Conservation (phyloP, 2,888 invertebrate species). For the Chloroclysta siterata region DNA sequence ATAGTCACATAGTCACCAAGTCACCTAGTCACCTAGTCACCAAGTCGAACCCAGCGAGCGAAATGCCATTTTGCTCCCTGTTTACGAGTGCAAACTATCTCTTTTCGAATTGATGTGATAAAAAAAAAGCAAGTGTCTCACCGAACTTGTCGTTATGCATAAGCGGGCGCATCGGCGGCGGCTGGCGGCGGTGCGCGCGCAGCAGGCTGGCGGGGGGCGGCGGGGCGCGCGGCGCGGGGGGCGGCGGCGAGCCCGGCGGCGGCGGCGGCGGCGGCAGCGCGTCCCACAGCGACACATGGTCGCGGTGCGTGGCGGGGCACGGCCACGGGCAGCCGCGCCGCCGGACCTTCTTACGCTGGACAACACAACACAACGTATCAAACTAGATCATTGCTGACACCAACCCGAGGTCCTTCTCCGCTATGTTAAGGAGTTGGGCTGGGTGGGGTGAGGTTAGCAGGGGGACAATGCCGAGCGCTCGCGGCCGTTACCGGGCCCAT, state of each 20-base stretch:
- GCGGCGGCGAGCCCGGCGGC: conserved; percentile 73
- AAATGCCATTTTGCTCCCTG: too few species aligned
- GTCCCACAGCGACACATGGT: conserved; percentile 82
- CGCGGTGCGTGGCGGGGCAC: conserved; percentile 72
- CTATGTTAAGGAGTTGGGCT: too few species aligned
- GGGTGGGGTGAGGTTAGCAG: too few species aligned
- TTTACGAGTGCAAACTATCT: too few species aligned
- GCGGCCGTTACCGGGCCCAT: too few species aligned
- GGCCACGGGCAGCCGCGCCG: conserved; percentile 78
- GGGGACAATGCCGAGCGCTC: too few species aligned
- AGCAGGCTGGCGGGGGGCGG: conserved; percentile 38
- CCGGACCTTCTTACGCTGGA: conserved; percentile 56
- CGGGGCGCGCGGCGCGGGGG: conserved; percentile 40
- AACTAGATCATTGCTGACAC: too few species aligned
- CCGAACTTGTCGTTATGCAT: conserved; percentile 49
- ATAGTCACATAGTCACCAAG: too few species aligned
- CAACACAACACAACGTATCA: background rate
- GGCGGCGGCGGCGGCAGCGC: conserved; percentile 80
- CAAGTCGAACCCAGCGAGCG: too few species aligned
- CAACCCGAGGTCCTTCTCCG: too few species aligned
- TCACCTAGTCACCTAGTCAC: too few species aligned
- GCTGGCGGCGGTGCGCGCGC: conserved; percentile 36
- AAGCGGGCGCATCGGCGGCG: conserved; percentile 31
- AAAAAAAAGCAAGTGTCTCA: conserved; percentile 38
- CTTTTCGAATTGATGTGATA: too few species aligned